Base-by-base conservation (phyloP, 2,888 invertebrate species). In the Dolichopus griseipennis region DNA sequence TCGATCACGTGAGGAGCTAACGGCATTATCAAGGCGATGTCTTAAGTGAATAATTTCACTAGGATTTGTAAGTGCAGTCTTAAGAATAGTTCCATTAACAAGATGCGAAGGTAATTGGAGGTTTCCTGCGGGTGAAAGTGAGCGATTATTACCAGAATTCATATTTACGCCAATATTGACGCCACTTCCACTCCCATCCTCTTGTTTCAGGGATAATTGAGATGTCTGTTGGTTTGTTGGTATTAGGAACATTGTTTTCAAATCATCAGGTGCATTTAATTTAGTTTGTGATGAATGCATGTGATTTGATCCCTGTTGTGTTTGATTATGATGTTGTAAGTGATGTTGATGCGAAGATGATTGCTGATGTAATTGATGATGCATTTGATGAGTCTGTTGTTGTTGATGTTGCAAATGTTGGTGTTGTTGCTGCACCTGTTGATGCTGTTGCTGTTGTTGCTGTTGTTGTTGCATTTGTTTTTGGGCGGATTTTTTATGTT, bases 41-140 rank as follows among this genome's bases (percentile, higher is more conserved):
- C 94, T 86, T 81, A 94, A 86, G 82, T 92, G 93, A 74, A 92
- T 90, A 77, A 94, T 89, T 87, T 95, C 95, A 83, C 93, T 93
- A 75, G 95, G 95, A 83, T 94, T 95, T 75, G 95, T 95, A 77
- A 95, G 87, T 74, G 95, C 95, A 82, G 95, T 93, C 86, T 95
- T 95, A 76, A 95, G 86, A 79, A 95, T 95, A 80, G 92, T 93
- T 77, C 95, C 95, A 79, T 93, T 94, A 80, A 92, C 90, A 79
- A 93, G 86, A 83, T 92, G 90, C 75, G 90, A 87, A 81, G 89
- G 89, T 74, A 82, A 71, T 73, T 78, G 76, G 65, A 77, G 76
- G 71, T 71, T 52, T 15, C 20, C 20, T 9, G 63, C 1, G 1
- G 63, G 34, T 37, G 37, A n/a, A 64, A 52, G 8, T 2, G 12